Base-by-base conservation (phyloP, 2,888 invertebrate genomes). In the Disparrhopalites patrizii region DNA sequence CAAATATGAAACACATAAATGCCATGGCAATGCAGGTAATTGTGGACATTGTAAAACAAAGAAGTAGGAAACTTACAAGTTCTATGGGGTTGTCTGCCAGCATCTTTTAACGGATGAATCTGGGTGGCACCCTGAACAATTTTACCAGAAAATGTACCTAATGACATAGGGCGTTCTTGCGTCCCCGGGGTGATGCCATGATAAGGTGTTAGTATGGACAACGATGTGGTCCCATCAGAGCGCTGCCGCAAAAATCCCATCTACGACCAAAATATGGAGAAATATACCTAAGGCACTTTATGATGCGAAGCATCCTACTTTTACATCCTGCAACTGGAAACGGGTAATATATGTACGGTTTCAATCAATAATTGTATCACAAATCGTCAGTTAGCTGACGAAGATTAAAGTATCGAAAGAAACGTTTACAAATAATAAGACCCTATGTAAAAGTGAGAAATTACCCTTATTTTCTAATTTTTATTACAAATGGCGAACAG, bases 161-260 rank as follows among this genome's bases (percentile, higher is more conserved):
- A 83, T 1, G 90, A 88, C 2, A 93, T 86, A 0, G 93, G 89
- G 57, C 87, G 85, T 77, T 91, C 90, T 58, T 87, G 86, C 0
- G 86, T 86, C 50, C 87, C 85, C 15, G 87, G 86, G 23, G 85
- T 87, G 23, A 86, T 83, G 13, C 87, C 86, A 68, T 85, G 85
- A 18, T 87, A 86, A 15, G 88, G 87, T 38, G 89, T 89, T 5
- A 96, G 83, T 65, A 97, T 85, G 75, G 90, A 89, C 25, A 98
- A 80, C 30, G 93, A 90, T 0, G 95, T 95, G 40, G 88, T 90
- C 23, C 96, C 96, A 76, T 94, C 93, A 43, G 87, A 84, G 73
- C 87, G 86, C 80, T 93, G 91, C 30, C 93, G 83, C 25, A 97
- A 83, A 78, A 95, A 97, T 20, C 91, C 92, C 87, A 89, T 84